Evolutionary conservation across 2,797 vertebrate genomes (phyloP).

Genomic region (Gadopsis bispinosus): DNA sequence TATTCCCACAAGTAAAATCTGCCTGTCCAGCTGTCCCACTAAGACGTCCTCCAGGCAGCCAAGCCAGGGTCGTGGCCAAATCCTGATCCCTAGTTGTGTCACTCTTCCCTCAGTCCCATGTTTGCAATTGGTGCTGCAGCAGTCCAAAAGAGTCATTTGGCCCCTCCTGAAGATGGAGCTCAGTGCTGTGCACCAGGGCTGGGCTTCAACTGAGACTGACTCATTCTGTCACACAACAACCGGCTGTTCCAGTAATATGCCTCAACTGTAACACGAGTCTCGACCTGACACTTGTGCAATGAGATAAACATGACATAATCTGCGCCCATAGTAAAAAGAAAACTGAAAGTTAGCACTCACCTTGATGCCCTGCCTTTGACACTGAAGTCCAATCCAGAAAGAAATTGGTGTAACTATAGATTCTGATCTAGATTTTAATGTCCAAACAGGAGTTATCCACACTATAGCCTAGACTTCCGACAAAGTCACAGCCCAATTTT

Average conservation of each 20-base stretch:
- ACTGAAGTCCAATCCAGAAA: neutral
- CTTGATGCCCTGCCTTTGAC: neutral
- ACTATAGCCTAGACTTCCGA: neutral
- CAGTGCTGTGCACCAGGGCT: constrained; percentile 23
- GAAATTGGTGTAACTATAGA: neutral
- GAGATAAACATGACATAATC: constrained; percentile 9
- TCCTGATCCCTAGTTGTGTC: constrained; percentile 65
- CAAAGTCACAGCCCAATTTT: neutral
- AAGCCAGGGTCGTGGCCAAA: constrained; percentile 53
- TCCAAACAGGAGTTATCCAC: neutral
- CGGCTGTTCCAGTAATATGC: constrained; percentile 5
- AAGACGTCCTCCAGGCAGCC: constrained; percentile 54
- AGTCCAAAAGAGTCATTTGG: constrained; percentile 31
- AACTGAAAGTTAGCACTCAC: constrained; percentile 20
- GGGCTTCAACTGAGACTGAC: constrained; percentile 44
- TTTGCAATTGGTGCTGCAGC: constrained; percentile 37
- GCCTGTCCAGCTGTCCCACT: constrained; percentile 67
- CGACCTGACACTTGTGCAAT: constrained; percentile 15
- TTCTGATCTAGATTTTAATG: neutral
- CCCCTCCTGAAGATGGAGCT: constrained; percentile 65
- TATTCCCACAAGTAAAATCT: constrained; percentile 62
- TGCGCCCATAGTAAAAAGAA: constrained; percentile 5
- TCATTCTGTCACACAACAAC: constrained; percentile 34
- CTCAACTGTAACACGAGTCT: neutral
- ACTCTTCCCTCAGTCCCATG: constrained; percentile 40